These are phyloP conservation scores for Invenusta paracnida DNA, from an alignment of 2,888 invertebrate genomes.

Conservation along the genomic window DNA sequence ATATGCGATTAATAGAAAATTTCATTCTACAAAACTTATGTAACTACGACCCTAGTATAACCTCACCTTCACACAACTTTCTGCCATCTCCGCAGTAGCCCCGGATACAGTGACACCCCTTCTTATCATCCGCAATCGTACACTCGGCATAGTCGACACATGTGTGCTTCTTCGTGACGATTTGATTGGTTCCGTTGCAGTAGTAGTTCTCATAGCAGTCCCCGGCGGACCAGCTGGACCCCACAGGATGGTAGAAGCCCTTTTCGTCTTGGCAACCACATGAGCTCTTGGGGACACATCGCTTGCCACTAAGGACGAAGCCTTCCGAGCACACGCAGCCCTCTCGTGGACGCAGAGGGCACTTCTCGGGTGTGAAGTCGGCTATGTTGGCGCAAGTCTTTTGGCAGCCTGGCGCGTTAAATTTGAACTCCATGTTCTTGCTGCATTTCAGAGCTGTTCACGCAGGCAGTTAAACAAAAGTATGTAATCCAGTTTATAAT, in stretches of 20 bases:
- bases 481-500: no score
- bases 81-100: slow-evolving; percentile 32
- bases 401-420: slow-evolving; percentile 38
- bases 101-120: slow-evolving; percentile 8
- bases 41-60: no score
- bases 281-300: slow-evolving; percentile 38
- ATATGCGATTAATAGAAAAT: no score
- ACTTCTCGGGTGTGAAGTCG: not conserved
- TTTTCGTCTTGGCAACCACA: slow-evolving; percentile 49
- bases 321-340: slow-evolving; percentile 51
- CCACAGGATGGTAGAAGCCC: slow-evolving; percentile 31
- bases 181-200: slow-evolving; percentile 14
- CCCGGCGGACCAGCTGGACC: not conserved
- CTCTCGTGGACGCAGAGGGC: slow-evolving; percentile 47
- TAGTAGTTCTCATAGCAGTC: not conserved
- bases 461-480: not conserved
- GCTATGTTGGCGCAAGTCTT: slow-evolving; percentile 38
- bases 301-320: slow-evolving; percentile 46
- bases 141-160: slow-evolving; percentile 1
- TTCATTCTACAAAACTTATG: no score
- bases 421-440: slow-evolving; percentile 41
- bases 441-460: slow-evolving; percentile 40
- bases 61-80: not conserved
- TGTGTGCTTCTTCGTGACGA: not conserved
- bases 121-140: not conserved